Base-by-base conservation (phyloP, 2,113 vertebrate genomes). In the Ramphastos sulfuratus region DNA sequence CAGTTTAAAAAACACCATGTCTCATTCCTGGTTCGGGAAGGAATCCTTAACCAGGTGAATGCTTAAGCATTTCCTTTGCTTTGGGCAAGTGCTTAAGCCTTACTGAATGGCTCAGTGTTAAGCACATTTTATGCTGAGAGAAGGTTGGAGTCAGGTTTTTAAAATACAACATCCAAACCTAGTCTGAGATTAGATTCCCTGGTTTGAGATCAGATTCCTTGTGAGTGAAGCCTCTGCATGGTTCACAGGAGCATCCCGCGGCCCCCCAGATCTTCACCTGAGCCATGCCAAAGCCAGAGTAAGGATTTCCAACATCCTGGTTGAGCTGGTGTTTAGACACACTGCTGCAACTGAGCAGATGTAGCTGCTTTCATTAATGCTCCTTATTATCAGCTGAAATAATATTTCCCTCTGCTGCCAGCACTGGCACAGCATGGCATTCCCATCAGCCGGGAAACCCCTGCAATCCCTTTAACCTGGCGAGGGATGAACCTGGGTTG, bases 1-100 rank as follows among this genome's bases (percentile, higher is more conserved):
- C 96, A 88, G 76, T 88, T 95, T 93, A 52, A 90, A 95, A 96
- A 94, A 94, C 82, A 83, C 70, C n/a, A 20, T 60, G 85, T 81
- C 85, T 91, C 67, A 42, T 39, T 85, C 63, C 80, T 9, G 0
- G 35, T 76, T 82, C 70, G n/a, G 80, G 82, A 80, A 92, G 76
- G 81, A 89, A 90, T 85, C 77, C 73, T 95, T 91, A 95, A 92
- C 82, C 93, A 92, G 91, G 87, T 93, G 87, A 93, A 84, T 42
- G 59, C 92, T 88, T 83, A 76, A 91, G 70, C 55, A 31, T 74
- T 78, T 37, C 15, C 76, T 89, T 65, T 46, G 70, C 42, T 93
- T 44, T 81, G 50, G 86, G 89, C 76, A 71, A 72, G 74, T 25
- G 66, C 85, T 85, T 75, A 60, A 74, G 54, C 58, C 81, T 30